These are phyloP conservation scores for Sula dactylatra DNA, from an alignment of 2,113 vertebrate genomes.

Conservation along the genomic window DNA sequence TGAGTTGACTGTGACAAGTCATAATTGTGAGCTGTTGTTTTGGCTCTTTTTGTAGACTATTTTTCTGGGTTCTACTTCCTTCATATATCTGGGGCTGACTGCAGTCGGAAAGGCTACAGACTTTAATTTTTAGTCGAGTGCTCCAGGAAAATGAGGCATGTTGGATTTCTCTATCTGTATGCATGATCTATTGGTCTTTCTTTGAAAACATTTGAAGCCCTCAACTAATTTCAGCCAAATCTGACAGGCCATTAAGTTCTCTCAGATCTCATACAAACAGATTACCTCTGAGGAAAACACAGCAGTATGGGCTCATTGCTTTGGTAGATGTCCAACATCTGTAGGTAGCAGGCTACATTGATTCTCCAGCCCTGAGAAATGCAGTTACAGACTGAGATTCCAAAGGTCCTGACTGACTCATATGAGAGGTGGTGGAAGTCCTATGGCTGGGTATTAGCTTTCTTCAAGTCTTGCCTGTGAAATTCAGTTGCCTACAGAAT, in stretches of 20 bases:
- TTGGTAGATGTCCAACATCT: background rate
- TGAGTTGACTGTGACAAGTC: background rate
- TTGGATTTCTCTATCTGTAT: background rate
- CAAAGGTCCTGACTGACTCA: background rate
- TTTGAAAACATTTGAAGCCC: background rate
- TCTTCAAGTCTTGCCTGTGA: background rate
- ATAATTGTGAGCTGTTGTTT: background rate
- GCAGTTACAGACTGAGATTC: background rate
- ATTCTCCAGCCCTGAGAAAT: background rate
- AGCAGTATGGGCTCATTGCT: background rate
- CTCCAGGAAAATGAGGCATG: background rate
- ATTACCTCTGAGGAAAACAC: background rate
- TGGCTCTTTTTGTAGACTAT: background rate
- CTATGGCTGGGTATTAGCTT: background rate
- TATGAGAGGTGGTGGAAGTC: background rate
- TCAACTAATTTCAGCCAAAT: background rate
- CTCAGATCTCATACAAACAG: background rate
- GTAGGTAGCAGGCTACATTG: background rate
- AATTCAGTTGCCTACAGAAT: background rate
- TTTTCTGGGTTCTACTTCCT: background rate
- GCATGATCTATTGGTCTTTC: background rate
- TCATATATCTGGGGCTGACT: background rate
- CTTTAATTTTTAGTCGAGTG: background rate
- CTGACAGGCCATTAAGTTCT: background rate
- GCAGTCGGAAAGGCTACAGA: background rate